phyloP scores from a whole-genome alignment of 2,113 vertebrate species.

The Saccopteryx bilineata region DNA sequence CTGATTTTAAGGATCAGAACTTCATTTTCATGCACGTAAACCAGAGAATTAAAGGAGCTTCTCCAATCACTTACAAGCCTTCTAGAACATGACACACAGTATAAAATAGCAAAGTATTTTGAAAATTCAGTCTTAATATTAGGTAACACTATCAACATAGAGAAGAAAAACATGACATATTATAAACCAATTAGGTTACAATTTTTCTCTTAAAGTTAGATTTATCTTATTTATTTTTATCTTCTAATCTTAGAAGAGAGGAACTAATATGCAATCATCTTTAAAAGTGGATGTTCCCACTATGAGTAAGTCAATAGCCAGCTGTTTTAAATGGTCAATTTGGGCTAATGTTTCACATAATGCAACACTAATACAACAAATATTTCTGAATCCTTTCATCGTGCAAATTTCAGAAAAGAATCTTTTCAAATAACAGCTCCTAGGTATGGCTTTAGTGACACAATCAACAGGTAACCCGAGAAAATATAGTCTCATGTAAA shows the following conservation, averaged over 20 bases:
- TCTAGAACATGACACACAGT: background rate
- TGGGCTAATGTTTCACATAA: background rate
- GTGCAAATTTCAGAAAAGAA: constrained; percentile 33
- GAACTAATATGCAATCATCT: background rate
- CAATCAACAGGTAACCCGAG: background rate
- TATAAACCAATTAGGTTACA: constrained; percentile 8
- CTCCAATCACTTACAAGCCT: background rate
- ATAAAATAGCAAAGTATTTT: background rate
- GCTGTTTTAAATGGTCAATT: background rate
- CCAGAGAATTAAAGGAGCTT: background rate
- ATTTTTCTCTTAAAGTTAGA: background rate
- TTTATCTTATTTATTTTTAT: background rate
- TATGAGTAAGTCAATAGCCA: background rate
- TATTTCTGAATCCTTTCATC: background rate
- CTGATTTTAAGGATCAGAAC: background rate
- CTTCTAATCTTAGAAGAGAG: constrained; percentile 2
- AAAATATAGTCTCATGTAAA: constrained; percentile 21
- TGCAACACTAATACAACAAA: background rate
- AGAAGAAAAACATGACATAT: constrained; percentile 1
- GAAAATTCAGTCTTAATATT: background rate
- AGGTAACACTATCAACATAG: background rate
- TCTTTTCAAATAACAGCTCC: background rate
- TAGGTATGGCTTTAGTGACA: constrained; percentile 9
- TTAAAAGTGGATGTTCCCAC: background rate
- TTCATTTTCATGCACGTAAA: constrained; percentile 39